Conservation (phyloP, 1,140 invertebrate genomes). For the Nylanderia fulva region DNA sequence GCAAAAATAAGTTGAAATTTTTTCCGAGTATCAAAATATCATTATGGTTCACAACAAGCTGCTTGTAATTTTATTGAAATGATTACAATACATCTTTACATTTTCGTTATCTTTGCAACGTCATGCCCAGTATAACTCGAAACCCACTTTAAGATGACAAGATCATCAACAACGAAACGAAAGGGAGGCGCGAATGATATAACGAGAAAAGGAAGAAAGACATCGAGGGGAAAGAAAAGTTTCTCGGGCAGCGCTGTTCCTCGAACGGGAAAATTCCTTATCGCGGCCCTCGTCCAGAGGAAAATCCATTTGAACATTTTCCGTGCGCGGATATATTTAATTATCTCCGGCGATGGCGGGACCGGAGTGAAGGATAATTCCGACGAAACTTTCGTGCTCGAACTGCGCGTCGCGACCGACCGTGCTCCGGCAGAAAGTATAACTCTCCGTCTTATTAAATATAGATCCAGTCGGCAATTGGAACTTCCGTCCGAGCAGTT, state of each 20-base stretch:
- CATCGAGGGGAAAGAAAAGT: constrained; percentile 1
- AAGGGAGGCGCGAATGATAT: constrained; percentile 11
- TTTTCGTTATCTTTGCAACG: not conserved
- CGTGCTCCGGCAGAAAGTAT: constrained; percentile 73
- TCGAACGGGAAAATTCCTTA: constrained; percentile 74
- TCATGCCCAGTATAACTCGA: not conserved
- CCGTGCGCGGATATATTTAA: constrained; percentile 81
- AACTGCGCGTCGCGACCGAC: constrained; percentile 75
- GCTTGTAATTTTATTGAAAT: not conserved
- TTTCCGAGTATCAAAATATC: not conserved
- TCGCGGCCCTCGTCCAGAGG: constrained; percentile 60
- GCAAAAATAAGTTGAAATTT: not conserved
- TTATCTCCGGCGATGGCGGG: constrained; percentile 74
- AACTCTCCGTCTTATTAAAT: constrained; percentile 82
- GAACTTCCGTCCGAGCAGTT: constrained; percentile 77
- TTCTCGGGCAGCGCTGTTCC: constrained; percentile 31
- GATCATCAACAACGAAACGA: constrained; percentile 30
- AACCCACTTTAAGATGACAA: constrained; percentile 15
- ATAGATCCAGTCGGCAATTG: constrained; percentile 80
- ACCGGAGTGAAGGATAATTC: constrained; percentile 74
- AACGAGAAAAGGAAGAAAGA: not conserved
- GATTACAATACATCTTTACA: not conserved
- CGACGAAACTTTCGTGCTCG: constrained; percentile 75
- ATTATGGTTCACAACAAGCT: not conserved
- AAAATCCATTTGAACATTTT: constrained; percentile 81